Evolutionary conservation across 1,140 invertebrate genomes (phyloP), one percentile per base, ranked within the genome.

Genomic region (Rhizoglyphus robini): DNA sequence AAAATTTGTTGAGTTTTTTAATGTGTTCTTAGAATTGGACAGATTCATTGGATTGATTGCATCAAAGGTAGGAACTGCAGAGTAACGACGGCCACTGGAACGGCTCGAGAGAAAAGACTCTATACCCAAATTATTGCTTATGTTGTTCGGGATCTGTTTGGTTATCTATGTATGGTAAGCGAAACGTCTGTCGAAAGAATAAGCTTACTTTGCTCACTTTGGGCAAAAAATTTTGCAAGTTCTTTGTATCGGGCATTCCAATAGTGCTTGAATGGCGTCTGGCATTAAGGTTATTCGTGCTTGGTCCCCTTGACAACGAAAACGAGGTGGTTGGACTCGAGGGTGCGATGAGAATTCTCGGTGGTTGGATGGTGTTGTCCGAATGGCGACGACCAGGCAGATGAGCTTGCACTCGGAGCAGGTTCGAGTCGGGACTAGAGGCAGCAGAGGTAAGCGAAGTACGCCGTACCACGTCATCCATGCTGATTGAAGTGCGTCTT

Each of bases 291-390:
- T 69, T 69, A 3, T 5, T 20, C 18, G 49, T 23, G 23, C 63
- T 65, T 8, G 66, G 29, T 18, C 62, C 57, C 5, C 67, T 47
- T 8, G 68, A 65, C 25, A 67, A 51, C 8, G 66, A 65, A 29
- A 63, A 67, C 29, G 88, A n/a, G 86, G 88, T 38, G 86, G 86
- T 2, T 86, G 71, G 71, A 36, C 68, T 71, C 1, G 67, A 70
- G 11, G 71, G 71, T 20, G 69, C 71, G 18, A 74, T 68, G 23
- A 73, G 66, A 32, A 74, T 91, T 13, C 88, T 87, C 29, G 89
- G 87, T 83, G 90, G 90, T 60, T 76, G 73, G 70, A 93, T 77
- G 27, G 88, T 90, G 76, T 92, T 93, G 76, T 94, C 90, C 3
- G 88, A 92, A 27, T 92, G 81, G 36, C 90, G 84, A 54, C 89